A percentile compares a stretch with the other conserved stretches of the same genome.
Conservation (phyloP, 2,113 vertebrate species). For the Oplegnathus fasciatus region DNA sequence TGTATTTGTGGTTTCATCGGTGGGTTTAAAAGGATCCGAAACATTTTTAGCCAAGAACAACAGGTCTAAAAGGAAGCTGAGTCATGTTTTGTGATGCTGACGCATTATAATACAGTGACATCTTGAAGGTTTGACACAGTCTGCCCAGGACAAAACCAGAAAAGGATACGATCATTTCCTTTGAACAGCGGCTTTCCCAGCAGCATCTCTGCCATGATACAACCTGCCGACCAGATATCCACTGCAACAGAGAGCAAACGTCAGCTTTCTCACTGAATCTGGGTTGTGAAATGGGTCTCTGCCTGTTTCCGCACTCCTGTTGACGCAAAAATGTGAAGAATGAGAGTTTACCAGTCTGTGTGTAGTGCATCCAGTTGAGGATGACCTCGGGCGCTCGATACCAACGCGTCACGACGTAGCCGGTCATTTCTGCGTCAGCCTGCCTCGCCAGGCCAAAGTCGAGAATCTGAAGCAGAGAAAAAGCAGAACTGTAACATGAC, state of each 20-base stretch:
- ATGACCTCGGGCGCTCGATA: slow-evolving; percentile 97
- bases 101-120: neutral
- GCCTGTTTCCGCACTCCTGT: too few relatives aligned
- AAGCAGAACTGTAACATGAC: rapidly evolving
- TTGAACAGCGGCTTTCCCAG: slow-evolving; percentile 94
- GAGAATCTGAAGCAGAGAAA: slow-evolving; percentile 86
- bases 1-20: neutral
- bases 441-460: slow-evolving; percentile 97
- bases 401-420: slow-evolving; percentile 98
- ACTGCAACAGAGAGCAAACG: slow-evolving; percentile 83
- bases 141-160: neutral
- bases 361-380: slow-evolving; percentile 98
- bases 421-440: slow-evolving; percentile 95
- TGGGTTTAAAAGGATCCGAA: neutral
- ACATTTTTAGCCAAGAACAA: neutral
- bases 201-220: slow-evolving; percentile 99
- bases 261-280: neutral
- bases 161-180: slow-evolving; percentile 97
- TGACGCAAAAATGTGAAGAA: neutral
- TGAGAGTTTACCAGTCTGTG: slow-evolving; percentile 87
- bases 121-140: neutral
- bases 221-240: slow-evolving; percentile 98
- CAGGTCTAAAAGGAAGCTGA: neutral
- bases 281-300: neutral
- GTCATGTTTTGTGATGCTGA: neutral